These are phyloP conservation scores for Neolamprologus variostigma DNA, from an alignment of 2,113 vertebrate genomes.

Conservation along the genomic window DNA sequence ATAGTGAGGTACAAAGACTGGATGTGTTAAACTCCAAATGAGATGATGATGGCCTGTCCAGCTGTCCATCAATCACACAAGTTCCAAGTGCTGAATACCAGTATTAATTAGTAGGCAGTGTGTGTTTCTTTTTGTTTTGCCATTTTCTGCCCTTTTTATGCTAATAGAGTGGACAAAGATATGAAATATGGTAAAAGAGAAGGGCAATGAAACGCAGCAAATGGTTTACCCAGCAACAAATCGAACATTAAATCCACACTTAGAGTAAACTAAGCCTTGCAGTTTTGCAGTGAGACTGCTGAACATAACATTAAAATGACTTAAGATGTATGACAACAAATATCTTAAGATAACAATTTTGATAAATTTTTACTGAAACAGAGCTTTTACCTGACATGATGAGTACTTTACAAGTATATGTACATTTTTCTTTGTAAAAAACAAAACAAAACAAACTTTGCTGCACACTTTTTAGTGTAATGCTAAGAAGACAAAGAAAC, in stretches of 20 bases:
- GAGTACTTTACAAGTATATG: not conserved
- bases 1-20: not conserved
- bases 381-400: not conserved
- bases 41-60: slow-evolving; percentile 7
- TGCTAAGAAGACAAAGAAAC: not conserved
- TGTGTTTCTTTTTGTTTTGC: not conserved
- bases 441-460: not conserved
- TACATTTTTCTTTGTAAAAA: not conserved
- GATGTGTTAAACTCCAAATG: slow-evolving; percentile 11
- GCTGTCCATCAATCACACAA: slow-evolving; percentile 4
- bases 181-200: not conserved
- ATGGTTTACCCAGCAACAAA: not conserved
- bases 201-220: not conserved
- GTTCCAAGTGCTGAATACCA: not conserved
- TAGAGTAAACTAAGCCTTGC: not conserved
- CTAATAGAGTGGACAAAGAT: not conserved
- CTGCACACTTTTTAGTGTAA: not conserved
- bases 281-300: not conserved
- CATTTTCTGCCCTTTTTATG: not conserved
- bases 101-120: not conserved
- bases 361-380: not conserved
- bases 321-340: not conserved
- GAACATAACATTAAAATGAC: not conserved
- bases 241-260: not conserved
- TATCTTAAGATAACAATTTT: not conserved